A percentile compares a stretch with the other conserved stretches of the same genome.
Conservation (phyloP, 2,888 invertebrate species). For the Abscondita cerata region DNA sequence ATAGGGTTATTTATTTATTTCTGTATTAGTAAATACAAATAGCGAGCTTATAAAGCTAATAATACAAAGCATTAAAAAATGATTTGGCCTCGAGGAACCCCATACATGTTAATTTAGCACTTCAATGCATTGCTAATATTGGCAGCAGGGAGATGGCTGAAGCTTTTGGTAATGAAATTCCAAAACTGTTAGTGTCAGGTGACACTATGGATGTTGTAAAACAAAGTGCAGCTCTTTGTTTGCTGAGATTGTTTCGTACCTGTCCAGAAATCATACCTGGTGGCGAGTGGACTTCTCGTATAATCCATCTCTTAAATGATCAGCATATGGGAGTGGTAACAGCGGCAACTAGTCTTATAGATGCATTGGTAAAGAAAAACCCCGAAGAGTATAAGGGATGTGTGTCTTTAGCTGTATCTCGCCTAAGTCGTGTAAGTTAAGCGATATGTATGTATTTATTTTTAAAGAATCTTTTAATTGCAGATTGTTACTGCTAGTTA, state of each 20-base stretch:
- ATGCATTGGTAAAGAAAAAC: conserved; percentile 97
- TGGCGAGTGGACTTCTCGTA: conserved; percentile 98
- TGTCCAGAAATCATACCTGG: conserved; percentile 96
- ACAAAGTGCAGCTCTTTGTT: conserved; percentile 97
- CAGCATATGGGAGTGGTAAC: conserved; percentile 99
- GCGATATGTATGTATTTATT: no score
- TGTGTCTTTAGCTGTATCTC: conserved; percentile 96
- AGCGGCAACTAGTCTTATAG: conserved; percentile 96
- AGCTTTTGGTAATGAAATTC: conserved; percentile 97
- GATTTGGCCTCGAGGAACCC: conserved; percentile 97
- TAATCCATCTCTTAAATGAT: conserved; percentile 97
- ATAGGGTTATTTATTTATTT: conserved; percentile 98
- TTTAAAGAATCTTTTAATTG: conserved; percentile 46
- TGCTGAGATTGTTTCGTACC: conserved; percentile 91
- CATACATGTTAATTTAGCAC: conserved; percentile 96
- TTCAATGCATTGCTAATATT: conserved; percentile 99
- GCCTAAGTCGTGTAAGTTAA: conserved; percentile 83
- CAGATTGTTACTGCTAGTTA: conserved; percentile 98
- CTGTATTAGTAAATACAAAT: conserved; percentile 97
- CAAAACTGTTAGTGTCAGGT: conserved; percentile 96
- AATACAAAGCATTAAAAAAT: conserved; percentile 98
- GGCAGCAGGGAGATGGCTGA: conserved; percentile 99
- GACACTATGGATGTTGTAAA: conserved; percentile 99
- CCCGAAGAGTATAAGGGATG: conserved; percentile 99
- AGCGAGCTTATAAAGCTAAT: conserved; percentile 99